Conservation (phyloP, 1,140 invertebrate species). For the Lasaia peninsularis region DNA sequence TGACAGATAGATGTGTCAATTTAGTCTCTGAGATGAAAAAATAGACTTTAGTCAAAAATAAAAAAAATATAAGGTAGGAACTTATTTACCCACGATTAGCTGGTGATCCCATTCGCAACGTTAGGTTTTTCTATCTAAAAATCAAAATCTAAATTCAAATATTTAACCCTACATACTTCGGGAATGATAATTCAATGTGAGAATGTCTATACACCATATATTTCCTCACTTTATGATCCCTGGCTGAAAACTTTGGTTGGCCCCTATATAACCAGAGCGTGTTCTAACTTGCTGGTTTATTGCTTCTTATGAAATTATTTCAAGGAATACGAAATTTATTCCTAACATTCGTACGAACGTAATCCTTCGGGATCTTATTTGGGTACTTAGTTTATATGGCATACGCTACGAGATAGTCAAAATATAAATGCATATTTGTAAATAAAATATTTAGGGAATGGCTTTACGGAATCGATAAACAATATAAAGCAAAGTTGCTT, state of each 20-base stretch:
- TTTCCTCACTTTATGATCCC: constrained; percentile 43
- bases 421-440: not conserved
- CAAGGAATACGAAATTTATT: constrained; percentile 62
- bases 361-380: constrained; percentile 16
- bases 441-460: not conserved
- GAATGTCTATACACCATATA: constrained; percentile 6
- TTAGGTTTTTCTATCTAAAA: too few relatives aligned
- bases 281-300: constrained; percentile 66
- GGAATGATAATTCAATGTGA: constrained; percentile 4
- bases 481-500: too few relatives aligned
- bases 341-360: constrained; percentile 27
- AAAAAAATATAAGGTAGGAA: too few relatives aligned
- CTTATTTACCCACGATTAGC: too few relatives aligned
- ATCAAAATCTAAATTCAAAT: not conserved
- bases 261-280: constrained; percentile 34
- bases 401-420: constrained; percentile 16
- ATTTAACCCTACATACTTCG: not conserved
- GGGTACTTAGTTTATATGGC: constrained; percentile 6
- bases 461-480: too few relatives aligned
- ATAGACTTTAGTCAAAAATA: too few relatives aligned
- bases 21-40: too few relatives aligned
- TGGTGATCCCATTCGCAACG: too few relatives aligned
- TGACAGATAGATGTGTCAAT: too few relatives aligned
- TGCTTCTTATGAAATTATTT: constrained; percentile 63
- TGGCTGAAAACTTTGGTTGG: constrained; percentile 55